These are phyloP conservation scores for Limnephilus auricula DNA, from an alignment of 2,888 invertebrate species.

Conservation along the genomic window DNA sequence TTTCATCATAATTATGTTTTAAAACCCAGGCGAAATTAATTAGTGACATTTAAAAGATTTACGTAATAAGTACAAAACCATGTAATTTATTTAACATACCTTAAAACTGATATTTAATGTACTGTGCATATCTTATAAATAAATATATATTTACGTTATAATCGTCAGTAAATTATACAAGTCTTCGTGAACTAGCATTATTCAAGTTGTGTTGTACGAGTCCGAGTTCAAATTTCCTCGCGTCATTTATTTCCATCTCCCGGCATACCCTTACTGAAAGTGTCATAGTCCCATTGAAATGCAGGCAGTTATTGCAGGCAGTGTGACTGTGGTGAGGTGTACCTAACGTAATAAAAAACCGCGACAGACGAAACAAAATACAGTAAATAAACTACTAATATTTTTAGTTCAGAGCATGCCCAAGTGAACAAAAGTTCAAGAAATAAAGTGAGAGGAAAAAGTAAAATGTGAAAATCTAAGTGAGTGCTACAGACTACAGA, in stretches of 20 bases:
- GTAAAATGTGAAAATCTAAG: background rate
- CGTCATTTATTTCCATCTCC: background rate
- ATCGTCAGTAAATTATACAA: background rate
- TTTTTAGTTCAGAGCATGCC: background rate
- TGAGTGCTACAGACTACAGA: constrained; percentile 11
- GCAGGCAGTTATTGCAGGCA: background rate
- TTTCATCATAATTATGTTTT: no score
- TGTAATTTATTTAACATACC: no score
- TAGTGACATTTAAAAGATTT: no score
- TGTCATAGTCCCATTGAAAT: background rate
- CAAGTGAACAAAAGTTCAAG: background rate
- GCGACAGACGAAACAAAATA: background rate
- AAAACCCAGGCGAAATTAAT: no score
- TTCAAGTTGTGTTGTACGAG: no score
- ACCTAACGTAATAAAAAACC: background rate
- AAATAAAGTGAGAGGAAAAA: background rate
- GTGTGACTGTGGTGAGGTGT: background rate
- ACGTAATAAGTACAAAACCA: no score
- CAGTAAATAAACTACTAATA: background rate
- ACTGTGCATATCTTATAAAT: no score
- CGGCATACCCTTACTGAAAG: background rate
- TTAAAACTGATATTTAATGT: no score
- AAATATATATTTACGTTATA: background rate
- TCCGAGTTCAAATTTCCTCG: background rate
- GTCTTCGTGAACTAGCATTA: no score